Conservation (phyloP, 1,140 invertebrate species). For the Portunus trituberculatus region DNA sequence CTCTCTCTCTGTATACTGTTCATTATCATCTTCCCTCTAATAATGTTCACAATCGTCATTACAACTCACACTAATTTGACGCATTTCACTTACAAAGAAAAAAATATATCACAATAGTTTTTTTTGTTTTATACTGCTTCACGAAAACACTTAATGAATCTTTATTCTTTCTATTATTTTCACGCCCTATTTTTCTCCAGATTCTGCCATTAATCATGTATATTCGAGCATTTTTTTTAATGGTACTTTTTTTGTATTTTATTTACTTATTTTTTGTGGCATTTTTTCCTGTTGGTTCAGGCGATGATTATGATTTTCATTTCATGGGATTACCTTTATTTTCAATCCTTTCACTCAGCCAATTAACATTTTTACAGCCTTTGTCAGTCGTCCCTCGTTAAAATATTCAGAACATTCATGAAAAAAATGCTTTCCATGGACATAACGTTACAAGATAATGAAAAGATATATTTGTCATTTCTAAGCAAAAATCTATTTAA, state of each 20-base stretch:
- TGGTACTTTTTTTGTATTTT: background rate
- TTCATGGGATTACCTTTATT: too few species aligned
- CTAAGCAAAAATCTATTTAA: too few species aligned
- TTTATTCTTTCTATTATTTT: background rate
- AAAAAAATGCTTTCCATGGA: too few species aligned
- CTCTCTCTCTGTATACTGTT: background rate
- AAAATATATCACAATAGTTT: background rate
- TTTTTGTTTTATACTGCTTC: background rate
- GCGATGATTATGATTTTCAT: too few species aligned
- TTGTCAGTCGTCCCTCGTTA: too few species aligned
- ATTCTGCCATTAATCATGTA: background rate
- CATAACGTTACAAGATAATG: too few species aligned
- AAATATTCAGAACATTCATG: too few species aligned
- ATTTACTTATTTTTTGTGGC: too few species aligned
- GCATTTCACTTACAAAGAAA: background rate
- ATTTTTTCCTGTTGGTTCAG: too few species aligned
- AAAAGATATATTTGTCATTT: too few species aligned
- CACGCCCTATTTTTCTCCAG: background rate
- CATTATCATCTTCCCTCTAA: background rate
- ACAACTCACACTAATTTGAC: background rate
- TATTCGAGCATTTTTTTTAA: background rate
- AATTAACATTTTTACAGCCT: too few species aligned
- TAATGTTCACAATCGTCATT: background rate
- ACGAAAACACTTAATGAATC: background rate
- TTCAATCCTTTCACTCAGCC: too few species aligned